Evolutionary conservation across 2,113 vertebrate species (phyloP).

Genomic region (Emydocephalus ijimae): DNA sequence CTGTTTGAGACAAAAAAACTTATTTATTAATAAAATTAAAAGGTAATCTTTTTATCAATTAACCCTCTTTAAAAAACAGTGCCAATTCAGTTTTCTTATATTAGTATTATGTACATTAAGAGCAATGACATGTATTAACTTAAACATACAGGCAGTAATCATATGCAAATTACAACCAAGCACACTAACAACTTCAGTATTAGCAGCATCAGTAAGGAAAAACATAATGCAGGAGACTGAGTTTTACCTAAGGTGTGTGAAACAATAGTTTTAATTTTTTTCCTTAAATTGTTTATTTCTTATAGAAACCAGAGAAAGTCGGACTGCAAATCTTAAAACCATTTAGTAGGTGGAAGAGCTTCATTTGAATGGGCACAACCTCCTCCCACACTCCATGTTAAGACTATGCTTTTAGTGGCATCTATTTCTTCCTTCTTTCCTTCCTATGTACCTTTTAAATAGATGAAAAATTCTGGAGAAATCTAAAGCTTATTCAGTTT

Average conservation of each 20-base stretch:
- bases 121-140: not conserved
- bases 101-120: not conserved
- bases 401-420: not conserved
- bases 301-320: not conserved
- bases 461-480: not conserved
- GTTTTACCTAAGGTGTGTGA: not conserved
- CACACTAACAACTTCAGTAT: not conserved
- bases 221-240: not conserved
- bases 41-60: conserved; percentile 36
- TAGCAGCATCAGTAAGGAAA: conserved; percentile 34
- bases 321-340: not conserved
- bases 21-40: conserved; percentile 73
- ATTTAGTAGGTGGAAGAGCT: not conserved
- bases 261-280: not conserved
- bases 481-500: not conserved
- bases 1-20: conserved; percentile 55
- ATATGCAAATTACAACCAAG: conserved; percentile 23
- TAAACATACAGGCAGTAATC: conserved; percentile 27
- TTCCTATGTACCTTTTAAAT: not conserved
- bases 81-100: conserved; percentile 28
- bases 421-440: not conserved
- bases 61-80: conserved; percentile 51
- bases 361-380: not conserved
- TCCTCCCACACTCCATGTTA: not conserved
- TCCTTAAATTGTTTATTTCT: not conserved